phyloP scores from a whole-genome alignment of 2,797 vertebrate genomes.

The Miopithecus talapoin region DNA sequence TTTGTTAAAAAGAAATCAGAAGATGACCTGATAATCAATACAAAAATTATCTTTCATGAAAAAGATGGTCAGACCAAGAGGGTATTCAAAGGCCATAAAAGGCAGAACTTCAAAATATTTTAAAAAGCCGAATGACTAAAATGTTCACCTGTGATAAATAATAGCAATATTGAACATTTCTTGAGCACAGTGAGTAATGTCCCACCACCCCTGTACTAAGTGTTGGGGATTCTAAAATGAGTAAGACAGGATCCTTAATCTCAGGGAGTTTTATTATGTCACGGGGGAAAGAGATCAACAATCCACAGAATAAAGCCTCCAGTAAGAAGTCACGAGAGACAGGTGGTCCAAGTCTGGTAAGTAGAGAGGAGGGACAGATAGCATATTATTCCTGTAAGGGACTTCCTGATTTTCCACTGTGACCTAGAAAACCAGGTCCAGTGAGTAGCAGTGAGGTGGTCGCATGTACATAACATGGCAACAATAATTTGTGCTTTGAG shows the following conservation, averaged over 20 bases:
- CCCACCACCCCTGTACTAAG: not conserved
- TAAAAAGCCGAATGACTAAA: not conserved
- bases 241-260: not conserved
- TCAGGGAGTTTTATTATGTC: not conserved
- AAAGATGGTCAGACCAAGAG: not conserved
- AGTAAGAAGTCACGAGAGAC: not conserved
- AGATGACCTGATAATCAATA: not conserved
- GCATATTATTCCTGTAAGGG: not conserved
- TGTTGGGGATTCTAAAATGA: not conserved
- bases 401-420: not conserved
- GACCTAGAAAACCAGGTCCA: not conserved
- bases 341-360: not conserved
- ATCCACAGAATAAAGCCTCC: not conserved
- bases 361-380: not conserved
- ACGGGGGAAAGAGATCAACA: not conserved
- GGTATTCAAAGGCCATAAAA: not conserved
- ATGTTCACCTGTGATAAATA: not conserved
- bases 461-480: not conserved
- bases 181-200: not conserved
- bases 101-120: not conserved
- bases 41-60: not conserved
- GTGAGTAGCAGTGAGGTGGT: not conserved
- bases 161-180: not conserved
- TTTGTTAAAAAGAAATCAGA: conserved; percentile 40
- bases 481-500: not conserved